phyloP scores from a whole-genome alignment of 1,140 invertebrate genomes.

The Drosophila takahashii region DNA sequence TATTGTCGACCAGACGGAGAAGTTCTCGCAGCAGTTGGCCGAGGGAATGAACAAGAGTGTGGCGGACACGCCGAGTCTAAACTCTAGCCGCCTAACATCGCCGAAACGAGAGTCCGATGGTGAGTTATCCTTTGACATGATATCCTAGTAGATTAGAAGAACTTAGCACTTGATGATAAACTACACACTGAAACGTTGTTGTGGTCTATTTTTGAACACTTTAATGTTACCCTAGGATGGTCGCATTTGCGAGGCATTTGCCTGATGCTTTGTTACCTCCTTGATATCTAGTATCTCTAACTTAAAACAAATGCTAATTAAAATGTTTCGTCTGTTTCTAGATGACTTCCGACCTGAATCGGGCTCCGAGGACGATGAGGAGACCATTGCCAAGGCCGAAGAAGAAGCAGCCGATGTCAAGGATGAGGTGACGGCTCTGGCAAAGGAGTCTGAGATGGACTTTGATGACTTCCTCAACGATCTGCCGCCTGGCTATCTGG shows the following conservation, averaged over 20 bases:
- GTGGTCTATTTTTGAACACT: slow-evolving; percentile 78
- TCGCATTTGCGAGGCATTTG: slow-evolving; percentile 84
- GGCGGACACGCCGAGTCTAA: slow-evolving; percentile 68
- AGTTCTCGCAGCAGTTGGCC: slow-evolving; percentile 96
- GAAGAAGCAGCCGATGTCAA: slow-evolving; percentile 89
- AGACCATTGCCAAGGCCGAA: slow-evolving; percentile 97
- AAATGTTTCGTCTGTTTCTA: slow-evolving; percentile 57
- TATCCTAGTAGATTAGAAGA: neutral
- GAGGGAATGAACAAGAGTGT: slow-evolving; percentile 89
- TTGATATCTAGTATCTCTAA: neutral
- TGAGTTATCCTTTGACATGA: slow-evolving; percentile 59
- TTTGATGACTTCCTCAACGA: slow-evolving; percentile 93
- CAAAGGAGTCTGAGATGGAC: slow-evolving; percentile 95
- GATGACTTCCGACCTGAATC: slow-evolving; percentile 92
- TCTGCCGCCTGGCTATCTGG: slow-evolving; percentile 91
- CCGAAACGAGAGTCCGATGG: slow-evolving; percentile 85
- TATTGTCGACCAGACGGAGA: slow-evolving; percentile 99
- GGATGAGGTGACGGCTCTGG: slow-evolving; percentile 94
- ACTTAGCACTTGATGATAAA: slow-evolving; percentile 68
- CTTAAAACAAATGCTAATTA: neutral
- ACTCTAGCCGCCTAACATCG: slow-evolving; percentile 85
- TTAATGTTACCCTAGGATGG: slow-evolving; percentile 72
- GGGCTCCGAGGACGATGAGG: slow-evolving; percentile 94
- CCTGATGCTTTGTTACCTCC: slow-evolving; percentile 56
- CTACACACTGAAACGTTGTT: slow-evolving; percentile 72